Evolutionary conservation across 2,888 invertebrate species (phyloP), one percentile per base, ranked within the genome.

Genomic region (Rhagium mordax): DNA sequence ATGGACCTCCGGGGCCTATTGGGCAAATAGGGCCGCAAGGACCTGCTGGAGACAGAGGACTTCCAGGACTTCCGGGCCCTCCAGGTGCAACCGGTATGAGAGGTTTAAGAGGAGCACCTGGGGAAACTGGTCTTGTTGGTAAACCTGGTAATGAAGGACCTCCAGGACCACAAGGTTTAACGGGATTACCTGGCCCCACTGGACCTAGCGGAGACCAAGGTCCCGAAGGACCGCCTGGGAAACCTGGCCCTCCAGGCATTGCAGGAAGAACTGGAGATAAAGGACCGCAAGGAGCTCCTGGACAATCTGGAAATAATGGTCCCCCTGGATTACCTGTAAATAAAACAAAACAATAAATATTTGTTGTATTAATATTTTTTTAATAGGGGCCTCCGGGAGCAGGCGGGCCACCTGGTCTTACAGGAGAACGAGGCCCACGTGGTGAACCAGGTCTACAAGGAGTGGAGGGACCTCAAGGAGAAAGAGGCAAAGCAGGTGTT

Each of bases 391-490:
- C 93, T 61, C 89, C 91, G 71, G 95, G 93, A 1, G 88, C 90
- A 53, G 79, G 47, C 4, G 67, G 67, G 7, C 67, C 67, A 21
- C 21, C 67, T 16, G 67, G 67, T 2, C 86, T 90, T 2, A 87
- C 93, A 47, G 95, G 95, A 13, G 94, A 94, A 87, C 88, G 94
- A 76, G 95, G 95, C 2, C 88, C 90, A 0, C 89, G 92, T 77
- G 95, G 95, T 1, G 94, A 95, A 87, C 88, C 89, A 1, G 96
- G 95, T 0, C 92, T 93, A 3, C 92, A 92, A 75, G 95, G 95
- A 18, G 90, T 92, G 0, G 94, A 95, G 82, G 96, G 96, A 0
- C 92, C 91, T 10, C 91, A 91, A 86, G 97, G 97, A 7, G 90
- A 91, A 59, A 88, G 94, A 76, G 97, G 97, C 47, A 94, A 94